A percentile compares a stretch with the other conserved stretches of the same genome.
Evolutionary conservation across 2,113 vertebrate genomes (phyloP).

Genomic region (Pituophis catenifer): DNA sequence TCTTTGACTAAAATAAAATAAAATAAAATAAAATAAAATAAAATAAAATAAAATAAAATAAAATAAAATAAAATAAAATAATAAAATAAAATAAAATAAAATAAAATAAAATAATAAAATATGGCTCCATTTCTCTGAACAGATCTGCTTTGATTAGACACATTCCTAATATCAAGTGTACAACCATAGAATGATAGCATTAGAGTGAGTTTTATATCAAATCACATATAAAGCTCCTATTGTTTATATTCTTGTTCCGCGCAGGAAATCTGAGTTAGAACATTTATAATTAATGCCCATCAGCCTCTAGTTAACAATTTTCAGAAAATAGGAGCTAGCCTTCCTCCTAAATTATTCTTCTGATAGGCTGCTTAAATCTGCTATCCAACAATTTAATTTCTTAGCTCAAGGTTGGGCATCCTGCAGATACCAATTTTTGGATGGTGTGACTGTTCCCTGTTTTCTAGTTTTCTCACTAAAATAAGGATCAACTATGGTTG

Average conservation of each 20-base stretch:
- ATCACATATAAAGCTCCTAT: not conserved
- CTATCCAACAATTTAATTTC: not conserved
- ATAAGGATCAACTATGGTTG: not conserved
- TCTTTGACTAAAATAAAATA: not conserved
- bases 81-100: not conserved
- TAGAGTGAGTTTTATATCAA: not conserved
- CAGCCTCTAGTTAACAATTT: not conserved
- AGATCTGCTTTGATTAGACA: not conserved
- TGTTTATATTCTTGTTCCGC: not conserved
- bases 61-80: not conserved
- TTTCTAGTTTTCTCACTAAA: not conserved
- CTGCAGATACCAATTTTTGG: not conserved
- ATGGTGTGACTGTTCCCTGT: not conserved
- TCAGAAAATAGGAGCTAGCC: not conserved
- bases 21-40: not conserved
- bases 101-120: not conserved
- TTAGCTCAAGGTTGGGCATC: not conserved
- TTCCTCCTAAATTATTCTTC: not conserved
- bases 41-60: not conserved
- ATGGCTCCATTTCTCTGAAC: not conserved
- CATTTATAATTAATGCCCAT: not conserved
- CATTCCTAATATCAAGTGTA: not conserved
- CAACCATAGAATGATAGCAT: not conserved
- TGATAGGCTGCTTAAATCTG: not conserved
- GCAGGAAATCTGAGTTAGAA: not conserved